Percentiles rank a stretch among this genome's conserved stretches.
phyloP scores from a whole-genome alignment of 2,888 invertebrate species.

The Achlya flavicornis region DNA sequence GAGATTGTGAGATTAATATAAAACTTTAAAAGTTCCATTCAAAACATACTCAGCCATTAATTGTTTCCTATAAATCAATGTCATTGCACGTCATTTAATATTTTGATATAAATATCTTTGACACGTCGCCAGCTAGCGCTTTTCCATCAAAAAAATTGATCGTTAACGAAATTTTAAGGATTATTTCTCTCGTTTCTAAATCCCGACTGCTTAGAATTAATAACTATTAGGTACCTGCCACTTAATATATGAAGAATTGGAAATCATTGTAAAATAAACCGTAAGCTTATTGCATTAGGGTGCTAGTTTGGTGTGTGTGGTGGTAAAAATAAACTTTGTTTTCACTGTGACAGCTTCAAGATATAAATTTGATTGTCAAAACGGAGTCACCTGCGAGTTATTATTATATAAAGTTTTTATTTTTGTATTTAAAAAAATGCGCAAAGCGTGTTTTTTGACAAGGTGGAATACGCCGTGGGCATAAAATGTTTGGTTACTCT shows the following conservation, averaged over 20 bases:
- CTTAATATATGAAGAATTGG: neutral
- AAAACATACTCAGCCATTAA: slow-evolving; percentile 6
- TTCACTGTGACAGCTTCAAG: slow-evolving; percentile 31
- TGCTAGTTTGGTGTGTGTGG: neutral
- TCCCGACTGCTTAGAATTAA: slow-evolving; percentile 33
- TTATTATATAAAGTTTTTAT: slow-evolving; percentile 61
- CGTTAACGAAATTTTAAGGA: slow-evolving; percentile 55
- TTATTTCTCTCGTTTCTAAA: slow-evolving; percentile 52
- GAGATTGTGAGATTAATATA: too few relatives aligned
- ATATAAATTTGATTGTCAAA: slow-evolving; percentile 61
- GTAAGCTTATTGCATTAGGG: neutral
- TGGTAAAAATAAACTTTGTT: neutral
- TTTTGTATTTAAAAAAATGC: slow-evolving; percentile 57
- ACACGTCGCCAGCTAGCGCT: slow-evolving; percentile 32
- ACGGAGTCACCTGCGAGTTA: slow-evolving; percentile 66
- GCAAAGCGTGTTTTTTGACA: slow-evolving; percentile 52
- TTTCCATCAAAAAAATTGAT: slow-evolving; percentile 34
- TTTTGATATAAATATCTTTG: slow-evolving; percentile 35
- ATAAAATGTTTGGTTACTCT: slow-evolving; percentile 23
- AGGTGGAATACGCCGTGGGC: slow-evolving; percentile 29
- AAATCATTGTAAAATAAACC: neutral
- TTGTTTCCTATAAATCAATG: slow-evolving; percentile 42
- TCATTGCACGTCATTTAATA: slow-evolving; percentile 42
- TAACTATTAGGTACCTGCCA: slow-evolving; percentile 18
- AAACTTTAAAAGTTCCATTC: neutral